phyloP scores from a whole-genome alignment of 2,888 invertebrate genomes.

The Perdita meconis region DNA sequence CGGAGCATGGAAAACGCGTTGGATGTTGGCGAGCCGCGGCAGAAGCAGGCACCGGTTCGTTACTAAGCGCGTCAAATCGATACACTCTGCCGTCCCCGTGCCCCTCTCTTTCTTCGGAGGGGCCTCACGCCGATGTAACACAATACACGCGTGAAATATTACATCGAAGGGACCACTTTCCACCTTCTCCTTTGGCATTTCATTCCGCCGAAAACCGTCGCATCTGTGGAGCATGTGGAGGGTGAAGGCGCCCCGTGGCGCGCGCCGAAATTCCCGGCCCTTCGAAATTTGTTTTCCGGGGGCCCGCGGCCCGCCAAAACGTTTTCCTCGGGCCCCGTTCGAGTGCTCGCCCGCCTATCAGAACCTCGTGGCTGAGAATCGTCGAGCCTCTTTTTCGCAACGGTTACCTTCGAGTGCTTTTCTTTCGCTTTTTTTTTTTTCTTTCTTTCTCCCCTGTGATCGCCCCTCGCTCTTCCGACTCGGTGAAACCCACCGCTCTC shows the following conservation, averaged over 20 bases:
- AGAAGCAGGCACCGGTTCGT: slow-evolving; percentile 35
- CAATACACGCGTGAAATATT: slow-evolving; percentile 74
- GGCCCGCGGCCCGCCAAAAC: slow-evolving; percentile 39
- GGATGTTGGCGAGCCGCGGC: slow-evolving; percentile 2
- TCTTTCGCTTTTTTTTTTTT: slow-evolving; percentile 27
- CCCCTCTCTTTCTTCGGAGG: slow-evolving; percentile 2
- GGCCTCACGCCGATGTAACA: slow-evolving; percentile 64
- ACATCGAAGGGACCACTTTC: slow-evolving; percentile 64
- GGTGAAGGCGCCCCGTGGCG: slow-evolving; percentile 66
- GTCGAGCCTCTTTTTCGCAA: slow-evolving; percentile 41
- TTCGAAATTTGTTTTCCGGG: slow-evolving; percentile 60
- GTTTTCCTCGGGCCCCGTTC: slow-evolving; percentile 49
- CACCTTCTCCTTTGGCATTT: slow-evolving; percentile 54
- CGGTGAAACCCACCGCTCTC: not conserved
- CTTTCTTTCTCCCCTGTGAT: not conserved
- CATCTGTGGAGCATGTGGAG: slow-evolving; percentile 77
- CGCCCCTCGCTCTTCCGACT: slow-evolving; percentile 14
- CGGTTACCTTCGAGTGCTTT: slow-evolving; percentile 54
- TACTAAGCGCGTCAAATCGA: slow-evolving; percentile 54
- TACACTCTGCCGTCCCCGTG: slow-evolving; percentile 7
- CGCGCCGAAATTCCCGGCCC: slow-evolving; percentile 9
- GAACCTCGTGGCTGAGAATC: slow-evolving; percentile 53
- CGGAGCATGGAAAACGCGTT: not conserved
- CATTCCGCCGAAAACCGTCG: slow-evolving; percentile 58
- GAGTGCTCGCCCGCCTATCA: slow-evolving; percentile 62